Conservation (phyloP, 2,113 vertebrate species). For the Labeo rohita region DNA sequence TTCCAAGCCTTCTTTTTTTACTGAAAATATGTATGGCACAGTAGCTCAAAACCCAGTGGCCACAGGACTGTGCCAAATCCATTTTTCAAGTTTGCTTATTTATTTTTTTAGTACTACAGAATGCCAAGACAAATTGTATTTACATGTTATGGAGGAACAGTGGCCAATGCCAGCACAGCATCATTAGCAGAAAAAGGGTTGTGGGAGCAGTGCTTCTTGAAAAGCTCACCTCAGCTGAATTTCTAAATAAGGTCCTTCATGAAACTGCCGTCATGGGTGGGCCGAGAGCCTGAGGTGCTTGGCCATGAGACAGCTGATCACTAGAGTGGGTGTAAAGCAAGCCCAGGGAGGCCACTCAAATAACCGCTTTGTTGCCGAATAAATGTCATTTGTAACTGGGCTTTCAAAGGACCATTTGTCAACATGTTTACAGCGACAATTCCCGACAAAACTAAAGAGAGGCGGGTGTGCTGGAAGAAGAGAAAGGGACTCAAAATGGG, state of each 20-base stretch:
- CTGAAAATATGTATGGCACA: slow-evolving; percentile 73
- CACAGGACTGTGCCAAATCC: slow-evolving; percentile 70
- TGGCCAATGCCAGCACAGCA: slow-evolving; percentile 73
- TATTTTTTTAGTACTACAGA: slow-evolving; percentile 60
- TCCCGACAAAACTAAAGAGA: slow-evolving; percentile 61
- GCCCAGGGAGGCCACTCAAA: slow-evolving; percentile 77
- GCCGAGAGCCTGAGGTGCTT: slow-evolving; percentile 70
- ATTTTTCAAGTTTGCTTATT: slow-evolving; percentile 31
- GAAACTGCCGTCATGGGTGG: slow-evolving; percentile 77
- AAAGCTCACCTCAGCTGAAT: slow-evolving; percentile 75
- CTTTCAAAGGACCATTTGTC: slow-evolving; percentile 81
- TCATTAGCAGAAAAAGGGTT: slow-evolving; percentile 63
- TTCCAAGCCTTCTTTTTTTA: slow-evolving; percentile 65
- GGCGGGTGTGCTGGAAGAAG: slow-evolving; percentile 41
- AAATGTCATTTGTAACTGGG: slow-evolving; percentile 75
- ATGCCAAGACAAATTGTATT: slow-evolving; percentile 82
- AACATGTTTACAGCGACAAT: slow-evolving; percentile 79
- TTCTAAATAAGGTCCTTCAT: slow-evolving; percentile 81
- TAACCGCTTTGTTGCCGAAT: slow-evolving; percentile 81
- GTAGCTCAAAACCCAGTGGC: slow-evolving; percentile 69
- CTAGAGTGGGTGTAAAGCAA: slow-evolving; percentile 76
- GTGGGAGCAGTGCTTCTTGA: slow-evolving; percentile 67
- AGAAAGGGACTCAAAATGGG: not conserved
- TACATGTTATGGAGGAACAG: slow-evolving; percentile 75
- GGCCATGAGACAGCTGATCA: slow-evolving; percentile 79